A percentile compares a stretch with the other conserved stretches of the same genome.
Evolutionary conservation across 2,888 invertebrate genomes (phyloP).

Genomic region (Volucella bombylans): DNA sequence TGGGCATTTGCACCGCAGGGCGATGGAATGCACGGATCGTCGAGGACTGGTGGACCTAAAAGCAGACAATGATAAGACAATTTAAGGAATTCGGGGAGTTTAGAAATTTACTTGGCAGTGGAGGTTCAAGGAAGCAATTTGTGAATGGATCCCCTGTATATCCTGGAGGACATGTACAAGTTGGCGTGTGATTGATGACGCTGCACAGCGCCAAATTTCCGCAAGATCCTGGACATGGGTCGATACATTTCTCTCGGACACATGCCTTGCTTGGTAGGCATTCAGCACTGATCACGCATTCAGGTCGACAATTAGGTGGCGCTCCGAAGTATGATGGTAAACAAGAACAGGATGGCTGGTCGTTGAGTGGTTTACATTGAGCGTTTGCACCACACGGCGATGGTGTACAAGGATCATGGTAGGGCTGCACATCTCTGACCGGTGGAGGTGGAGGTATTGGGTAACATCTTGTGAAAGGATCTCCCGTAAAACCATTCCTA

Average conservation of each 20-base stretch:
- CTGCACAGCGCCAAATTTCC: constrained; percentile 85
- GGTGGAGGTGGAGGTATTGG: constrained; percentile 77
- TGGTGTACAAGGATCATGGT: constrained; percentile 86
- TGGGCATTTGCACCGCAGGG: constrained; percentile 91
- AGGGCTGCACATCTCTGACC: constrained; percentile 74
- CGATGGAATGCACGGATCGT: constrained; percentile 86
- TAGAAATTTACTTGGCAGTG: constrained; percentile 76
- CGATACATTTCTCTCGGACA: constrained; percentile 86
- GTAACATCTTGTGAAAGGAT: constrained; percentile 86
- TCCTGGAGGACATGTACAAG: constrained; percentile 85
- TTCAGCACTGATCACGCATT: constrained; percentile 87
- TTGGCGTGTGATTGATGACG: constrained; percentile 86
- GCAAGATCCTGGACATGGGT: constrained; percentile 88
- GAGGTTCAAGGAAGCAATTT: constrained; percentile 83
- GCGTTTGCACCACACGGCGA: constrained; percentile 87
- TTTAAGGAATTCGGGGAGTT: not conserved
- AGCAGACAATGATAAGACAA: constrained; percentile 9
- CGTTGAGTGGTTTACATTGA: constrained; percentile 84
- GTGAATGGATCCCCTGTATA: constrained; percentile 86
- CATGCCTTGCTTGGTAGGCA: constrained; percentile 87
- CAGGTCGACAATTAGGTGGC: constrained; percentile 87
- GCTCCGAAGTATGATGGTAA: constrained; percentile 85
- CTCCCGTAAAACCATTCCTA: constrained; percentile 85
- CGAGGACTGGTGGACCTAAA: constrained; percentile 70
- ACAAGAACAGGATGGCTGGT: constrained; percentile 86